phyloP scores from a whole-genome alignment of 2,113 vertebrate species.

The Paraplagusia blochii region DNA sequence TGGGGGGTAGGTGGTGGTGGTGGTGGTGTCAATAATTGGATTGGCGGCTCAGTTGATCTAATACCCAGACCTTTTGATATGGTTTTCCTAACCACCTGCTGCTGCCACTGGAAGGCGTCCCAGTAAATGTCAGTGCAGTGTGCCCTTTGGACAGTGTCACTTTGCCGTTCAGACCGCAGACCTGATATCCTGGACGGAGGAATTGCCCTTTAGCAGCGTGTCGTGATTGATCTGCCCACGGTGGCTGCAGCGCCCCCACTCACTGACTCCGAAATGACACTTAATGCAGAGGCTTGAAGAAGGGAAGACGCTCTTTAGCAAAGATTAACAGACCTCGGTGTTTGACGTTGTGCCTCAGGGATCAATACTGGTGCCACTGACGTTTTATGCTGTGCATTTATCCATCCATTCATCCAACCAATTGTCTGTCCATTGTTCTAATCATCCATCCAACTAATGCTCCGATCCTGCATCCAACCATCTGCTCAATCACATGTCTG shows the following conservation, averaged over 20 bases:
- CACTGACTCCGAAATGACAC: constrained; percentile 20
- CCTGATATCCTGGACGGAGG: constrained; percentile 33
- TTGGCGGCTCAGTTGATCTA: constrained; percentile 9
- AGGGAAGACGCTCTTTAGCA: constrained; percentile 31
- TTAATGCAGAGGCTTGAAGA: constrained; percentile 25
- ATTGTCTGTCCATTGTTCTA: no score
- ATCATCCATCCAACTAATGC: no score
- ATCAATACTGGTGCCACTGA: no score
- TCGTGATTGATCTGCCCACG: constrained; percentile 42
- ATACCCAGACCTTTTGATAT: constrained; percentile 18
- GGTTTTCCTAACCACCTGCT: constrained; percentile 11
- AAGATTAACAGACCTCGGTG: constrained; percentile 28
- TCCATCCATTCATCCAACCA: not conserved
- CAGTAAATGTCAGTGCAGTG: constrained; percentile 34
- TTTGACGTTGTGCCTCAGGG: constrained; percentile 21
- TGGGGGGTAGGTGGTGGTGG: no score
- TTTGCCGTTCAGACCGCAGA: constrained; percentile 34
- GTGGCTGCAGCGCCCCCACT: constrained; percentile 13
- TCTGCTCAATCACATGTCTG: no score
- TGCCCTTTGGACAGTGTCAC: constrained; percentile 56
- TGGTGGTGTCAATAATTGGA: not conserved
- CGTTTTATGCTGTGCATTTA: constrained; percentile 14
- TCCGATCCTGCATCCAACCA: no score
- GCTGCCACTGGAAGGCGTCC: constrained; percentile 1
- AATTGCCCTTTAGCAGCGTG: constrained; percentile 55